These are phyloP conservation scores for Petrocephalus schoutedeni DNA, from an alignment of 2,797 vertebrate species.

Conservation along the genomic window DNA sequence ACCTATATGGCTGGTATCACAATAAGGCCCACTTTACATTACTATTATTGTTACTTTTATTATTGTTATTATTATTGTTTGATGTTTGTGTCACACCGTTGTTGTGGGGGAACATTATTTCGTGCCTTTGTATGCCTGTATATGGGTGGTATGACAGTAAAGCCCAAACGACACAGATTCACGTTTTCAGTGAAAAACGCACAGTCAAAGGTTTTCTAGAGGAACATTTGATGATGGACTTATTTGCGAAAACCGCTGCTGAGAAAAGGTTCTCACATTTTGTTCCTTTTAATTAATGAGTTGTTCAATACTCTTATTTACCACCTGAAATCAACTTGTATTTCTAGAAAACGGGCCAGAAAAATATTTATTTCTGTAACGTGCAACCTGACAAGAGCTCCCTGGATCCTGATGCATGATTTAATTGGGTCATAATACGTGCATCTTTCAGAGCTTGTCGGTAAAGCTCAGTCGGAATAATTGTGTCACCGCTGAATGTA, in stretches of 20 bases:
- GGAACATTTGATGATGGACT: not conserved
- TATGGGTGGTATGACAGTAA: not conserved
- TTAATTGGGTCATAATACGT: not conserved
- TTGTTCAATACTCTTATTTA: not conserved
- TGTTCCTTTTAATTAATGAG: not conserved
- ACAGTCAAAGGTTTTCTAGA: not conserved
- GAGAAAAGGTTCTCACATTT: not conserved
- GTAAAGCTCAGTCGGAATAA: not conserved
- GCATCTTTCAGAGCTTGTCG: not conserved
- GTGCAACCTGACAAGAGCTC: not conserved
- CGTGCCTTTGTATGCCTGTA: no score
- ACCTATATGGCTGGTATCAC: not conserved
- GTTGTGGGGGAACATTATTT: no score
- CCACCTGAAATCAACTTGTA: not conserved
- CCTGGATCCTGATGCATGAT: not conserved
- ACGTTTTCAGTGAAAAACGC: not conserved
- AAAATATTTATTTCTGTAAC: not conserved
- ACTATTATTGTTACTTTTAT: not conserved
- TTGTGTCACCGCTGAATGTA: conserved; percentile 16
- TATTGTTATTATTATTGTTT: not conserved
- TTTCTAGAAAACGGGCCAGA: not conserved
- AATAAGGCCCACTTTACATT: not conserved
- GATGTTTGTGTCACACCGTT: no score
- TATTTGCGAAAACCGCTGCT: not conserved
- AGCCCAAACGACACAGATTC: not conserved